Evolutionary conservation across 2,888 invertebrate species (phyloP).

Genomic region (Drosophila paranaensis): DNA sequence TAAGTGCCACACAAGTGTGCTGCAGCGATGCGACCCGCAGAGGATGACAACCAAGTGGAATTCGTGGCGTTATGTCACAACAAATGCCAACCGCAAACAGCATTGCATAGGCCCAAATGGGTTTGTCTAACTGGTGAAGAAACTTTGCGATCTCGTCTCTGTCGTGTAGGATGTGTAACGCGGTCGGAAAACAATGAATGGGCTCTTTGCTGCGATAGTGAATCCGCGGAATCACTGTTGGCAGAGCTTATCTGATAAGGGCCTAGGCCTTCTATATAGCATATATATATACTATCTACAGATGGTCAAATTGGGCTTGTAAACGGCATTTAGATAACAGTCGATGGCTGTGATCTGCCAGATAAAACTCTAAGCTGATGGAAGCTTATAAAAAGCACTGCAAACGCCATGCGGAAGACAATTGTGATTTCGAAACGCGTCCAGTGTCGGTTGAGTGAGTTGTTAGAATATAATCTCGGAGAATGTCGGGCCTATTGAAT

Average conservation of each 20-base stretch:
- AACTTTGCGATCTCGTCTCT: slow-evolving; percentile 15
- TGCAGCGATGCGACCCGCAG: slow-evolving; percentile 17
- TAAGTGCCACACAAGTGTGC: slow-evolving; percentile 22
- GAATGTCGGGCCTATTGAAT: slow-evolving; percentile 52
- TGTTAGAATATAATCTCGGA: neutral
- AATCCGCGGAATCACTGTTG: slow-evolving; percentile 16
- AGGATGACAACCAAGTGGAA: slow-evolving; percentile 12
- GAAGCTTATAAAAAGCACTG: slow-evolving; percentile 25
- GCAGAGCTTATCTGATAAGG: slow-evolving; percentile 23
- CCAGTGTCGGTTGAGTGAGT: slow-evolving; percentile 1
- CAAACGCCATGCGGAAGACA: neutral
- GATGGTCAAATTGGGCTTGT: slow-evolving; percentile 12
- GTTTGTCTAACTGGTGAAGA: slow-evolving; percentile 3
- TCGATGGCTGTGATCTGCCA: slow-evolving; percentile 17
- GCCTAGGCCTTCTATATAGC: neutral
- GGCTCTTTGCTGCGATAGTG: slow-evolving; percentile 18
- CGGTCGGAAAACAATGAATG: slow-evolving; percentile 23
- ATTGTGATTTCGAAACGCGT: slow-evolving; percentile 24
- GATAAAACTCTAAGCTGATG: neutral
- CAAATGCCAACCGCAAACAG: neutral
- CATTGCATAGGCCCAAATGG: slow-evolving; percentile 1
- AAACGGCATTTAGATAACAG: slow-evolving; percentile 36
- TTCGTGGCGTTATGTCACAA: slow-evolving; percentile 15
- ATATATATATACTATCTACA: slow-evolving; percentile 7
- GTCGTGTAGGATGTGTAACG: slow-evolving; percentile 8